Base-by-base conservation (phyloP, 2,888 invertebrate genomes). In the Phymatocera aterrima region DNA sequence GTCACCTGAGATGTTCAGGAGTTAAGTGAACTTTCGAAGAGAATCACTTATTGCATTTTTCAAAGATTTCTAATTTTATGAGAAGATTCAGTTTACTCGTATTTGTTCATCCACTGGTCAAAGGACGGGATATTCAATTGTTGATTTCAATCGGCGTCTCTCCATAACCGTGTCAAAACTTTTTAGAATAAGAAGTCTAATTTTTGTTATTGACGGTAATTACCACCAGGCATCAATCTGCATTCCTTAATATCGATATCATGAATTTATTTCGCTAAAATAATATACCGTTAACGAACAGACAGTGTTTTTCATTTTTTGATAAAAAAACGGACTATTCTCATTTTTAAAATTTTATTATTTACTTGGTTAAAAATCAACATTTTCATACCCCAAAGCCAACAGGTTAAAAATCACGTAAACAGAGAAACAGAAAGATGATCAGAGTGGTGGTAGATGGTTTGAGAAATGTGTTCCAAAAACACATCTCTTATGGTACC, bases 91-190 rank as follows among this genome's bases (percentile, higher is more conserved):
- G 28, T 28, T 57, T 15, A 28, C 57, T 57, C 28, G 28, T 57
- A 57, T 57, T 57, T 57, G 28, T 57, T 4, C 18, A 28, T 15
- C 12, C 57, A 57, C 57, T 57, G 28, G 12, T 12, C 12, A 28
- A 5, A 10, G 4, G 28, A 57, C 15, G 8, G 15, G 28, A 57
- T 64, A 18, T 37, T n/a, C n/a, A n/a, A n/a, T n/a, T n/a, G n/a
- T n/a, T n/a, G n/a, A 60, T 64, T 21, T 8, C 18, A 37, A 68
- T 68, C 43, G 43, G 28, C 40, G 43, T 43, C 12, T 68, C 43
- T 40, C 68, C 40, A 68, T 68, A 68, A 68, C 68, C 68, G n/a
- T 61, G 31, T 37, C 43, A 68, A 18, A 37, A 68, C 28, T 68
- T 21, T 3, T 8, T 12, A 64, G 21, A 65, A 15, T 24, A 12